phyloP scores from a whole-genome alignment of 92 coral and sea anemone genomes.

The Porites divaricata region DNA sequence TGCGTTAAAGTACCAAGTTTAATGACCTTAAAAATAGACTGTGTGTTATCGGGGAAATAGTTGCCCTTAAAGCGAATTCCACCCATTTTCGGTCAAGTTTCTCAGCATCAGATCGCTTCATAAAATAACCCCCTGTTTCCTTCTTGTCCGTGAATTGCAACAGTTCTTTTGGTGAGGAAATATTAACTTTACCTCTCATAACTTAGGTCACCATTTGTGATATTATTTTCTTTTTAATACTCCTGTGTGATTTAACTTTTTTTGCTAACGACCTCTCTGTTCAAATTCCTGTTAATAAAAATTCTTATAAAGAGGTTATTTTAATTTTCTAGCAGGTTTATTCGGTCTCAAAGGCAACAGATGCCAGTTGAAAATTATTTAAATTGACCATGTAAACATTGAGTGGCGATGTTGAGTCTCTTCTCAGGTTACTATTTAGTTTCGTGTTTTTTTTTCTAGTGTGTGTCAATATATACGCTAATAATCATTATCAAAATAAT shows the following conservation, averaged over 20 bases:
- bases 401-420: not conserved
- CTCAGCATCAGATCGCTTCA: no score
- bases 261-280: not conserved
- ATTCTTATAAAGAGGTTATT: no score
- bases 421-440: not conserved
- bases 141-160: no score
- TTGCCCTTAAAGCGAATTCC: no score
- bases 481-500: not conserved
- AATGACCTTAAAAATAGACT: not conserved
- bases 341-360: not conserved
- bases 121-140: no score
- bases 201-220: not conserved
- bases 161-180: no score
- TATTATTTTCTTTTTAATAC: not conserved
- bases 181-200: no score
- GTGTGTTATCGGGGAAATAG: not conserved
- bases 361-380: not conserved
- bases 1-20: not conserved
- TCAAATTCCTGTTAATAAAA: no score
- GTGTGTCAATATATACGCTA: not conserved
- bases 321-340: not conserved
- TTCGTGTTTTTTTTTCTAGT: not conserved
- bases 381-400: not conserved
- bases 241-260: not conserved
- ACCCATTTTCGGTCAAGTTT: no score